A percentile compares a stretch with the other conserved stretches of the same genome.
Conservation (phyloP, 1,140 invertebrate genomes). For the Drosophila pectinifera region DNA sequence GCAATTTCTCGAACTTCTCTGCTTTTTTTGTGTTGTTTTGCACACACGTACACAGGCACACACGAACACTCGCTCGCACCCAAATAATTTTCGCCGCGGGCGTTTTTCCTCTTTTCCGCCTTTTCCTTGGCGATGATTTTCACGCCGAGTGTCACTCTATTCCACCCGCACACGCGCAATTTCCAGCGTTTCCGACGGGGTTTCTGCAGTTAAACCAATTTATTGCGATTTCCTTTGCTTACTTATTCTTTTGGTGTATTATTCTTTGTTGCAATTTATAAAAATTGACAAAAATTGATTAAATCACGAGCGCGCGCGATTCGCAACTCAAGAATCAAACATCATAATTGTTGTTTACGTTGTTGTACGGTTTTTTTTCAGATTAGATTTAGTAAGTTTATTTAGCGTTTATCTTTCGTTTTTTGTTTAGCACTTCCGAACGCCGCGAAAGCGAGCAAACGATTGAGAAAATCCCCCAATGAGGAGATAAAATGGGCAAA, state of each 20-base stretch:
- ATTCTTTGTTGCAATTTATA: background rate
- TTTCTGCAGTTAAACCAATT: slow-evolving; percentile 1
- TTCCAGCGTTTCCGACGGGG: slow-evolving; percentile 35
- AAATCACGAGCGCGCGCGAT: background rate
- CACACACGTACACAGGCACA: too few species aligned
- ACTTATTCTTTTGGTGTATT: background rate
- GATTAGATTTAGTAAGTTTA: slow-evolving; percentile 5
- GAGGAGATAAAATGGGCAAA: too few species aligned
- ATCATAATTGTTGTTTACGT: slow-evolving; percentile 6
- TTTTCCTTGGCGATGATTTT: slow-evolving; percentile 50
- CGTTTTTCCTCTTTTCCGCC: slow-evolving; percentile 58
- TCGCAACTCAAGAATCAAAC: slow-evolving; percentile 9
- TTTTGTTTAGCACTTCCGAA: too few species aligned
- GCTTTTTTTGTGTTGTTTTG: slow-evolving; percentile 38
- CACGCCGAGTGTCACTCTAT: slow-evolving; percentile 46
- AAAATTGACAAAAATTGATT: background rate
- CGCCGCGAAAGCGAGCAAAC: too few species aligned
- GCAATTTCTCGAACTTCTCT: slow-evolving; percentile 49
- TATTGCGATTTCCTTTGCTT: slow-evolving; percentile 5
- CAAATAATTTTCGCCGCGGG: slow-evolving; percentile 63
- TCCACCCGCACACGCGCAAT: slow-evolving; percentile 59
- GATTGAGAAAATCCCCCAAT: too few species aligned
- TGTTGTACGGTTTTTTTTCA: background rate
- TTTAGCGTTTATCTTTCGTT: too few species aligned
- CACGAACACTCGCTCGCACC: slow-evolving; percentile 6